phyloP scores from a whole-genome alignment of 2,888 invertebrate species.

The Drosophila prostipennis region DNA sequence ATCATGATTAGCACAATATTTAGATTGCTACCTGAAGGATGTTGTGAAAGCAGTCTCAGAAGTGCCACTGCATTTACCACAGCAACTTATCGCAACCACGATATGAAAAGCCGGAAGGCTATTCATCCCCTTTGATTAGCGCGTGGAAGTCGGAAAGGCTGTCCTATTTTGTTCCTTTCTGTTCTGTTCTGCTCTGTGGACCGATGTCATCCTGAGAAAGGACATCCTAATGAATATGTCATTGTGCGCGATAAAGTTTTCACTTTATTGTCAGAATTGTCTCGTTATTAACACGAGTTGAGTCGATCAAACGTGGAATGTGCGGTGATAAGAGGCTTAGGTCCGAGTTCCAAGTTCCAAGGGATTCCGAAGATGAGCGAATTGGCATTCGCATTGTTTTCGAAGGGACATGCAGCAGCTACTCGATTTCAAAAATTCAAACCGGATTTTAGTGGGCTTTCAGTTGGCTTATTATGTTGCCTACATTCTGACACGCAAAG shows the following conservation, averaged over 20 bases:
- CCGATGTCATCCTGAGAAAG: conserved; percentile 55
- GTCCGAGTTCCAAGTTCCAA: not conserved
- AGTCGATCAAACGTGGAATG: conserved; percentile 44
- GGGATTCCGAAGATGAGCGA: conserved; percentile 20
- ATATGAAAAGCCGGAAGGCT: conserved; percentile 36
- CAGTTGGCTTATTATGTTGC: conserved; percentile 19
- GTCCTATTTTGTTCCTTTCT: not conserved
- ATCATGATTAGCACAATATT: conserved; percentile 42
- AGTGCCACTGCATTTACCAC: conserved; percentile 17
- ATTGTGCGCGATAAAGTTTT: conserved; percentile 49
- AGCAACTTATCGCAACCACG: conserved; percentile 28
- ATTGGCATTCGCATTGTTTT: conserved; percentile 38
- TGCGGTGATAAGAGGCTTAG: conserved; percentile 40
- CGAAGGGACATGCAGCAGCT: conserved; percentile 20
- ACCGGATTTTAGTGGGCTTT: conserved; percentile 25
- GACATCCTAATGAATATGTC: conserved; percentile 55
- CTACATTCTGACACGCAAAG: conserved; percentile 33
- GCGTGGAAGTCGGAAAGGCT: conserved; percentile 37
- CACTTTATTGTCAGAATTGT: conserved; percentile 50
- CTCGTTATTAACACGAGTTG: conserved; percentile 38
- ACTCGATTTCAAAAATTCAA: conserved; percentile 16
- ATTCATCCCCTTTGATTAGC: conserved; percentile 47
- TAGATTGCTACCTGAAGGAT: conserved; percentile 41
- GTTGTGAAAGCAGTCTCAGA: conserved; percentile 19
- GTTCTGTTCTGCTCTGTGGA: conserved; percentile 12